Evolutionary conservation across 2,888 invertebrate genomes (phyloP).

Genomic region (Perdita meconis): DNA sequence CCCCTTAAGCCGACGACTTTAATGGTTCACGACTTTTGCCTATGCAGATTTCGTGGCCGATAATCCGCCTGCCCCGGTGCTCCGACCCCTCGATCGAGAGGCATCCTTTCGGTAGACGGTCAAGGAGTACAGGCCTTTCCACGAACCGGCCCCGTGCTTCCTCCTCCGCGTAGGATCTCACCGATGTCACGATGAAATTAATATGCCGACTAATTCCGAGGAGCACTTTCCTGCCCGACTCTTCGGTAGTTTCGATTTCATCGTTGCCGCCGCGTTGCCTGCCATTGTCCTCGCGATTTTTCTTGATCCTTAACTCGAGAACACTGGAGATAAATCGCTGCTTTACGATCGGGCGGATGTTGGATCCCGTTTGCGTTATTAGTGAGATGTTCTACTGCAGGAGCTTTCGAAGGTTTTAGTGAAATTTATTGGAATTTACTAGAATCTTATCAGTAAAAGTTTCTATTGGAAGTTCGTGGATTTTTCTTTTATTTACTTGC

Average conservation of each 20-base stretch:
- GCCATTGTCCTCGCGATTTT: background rate
- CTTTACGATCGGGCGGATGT: too few relatives aligned
- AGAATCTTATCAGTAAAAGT: too few relatives aligned
- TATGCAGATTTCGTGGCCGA: slow-evolving; percentile 81
- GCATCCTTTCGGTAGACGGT: slow-evolving; percentile 59
- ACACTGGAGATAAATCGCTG: background rate
- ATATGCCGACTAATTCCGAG: slow-evolving; percentile 20
- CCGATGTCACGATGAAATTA: slow-evolving; percentile 44
- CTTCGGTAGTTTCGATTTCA: slow-evolving; percentile 16
- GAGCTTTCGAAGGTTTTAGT: background rate
- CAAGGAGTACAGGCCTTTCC: slow-evolving; percentile 48
- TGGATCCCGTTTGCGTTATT: background rate
- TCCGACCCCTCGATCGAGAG: slow-evolving; percentile 71
- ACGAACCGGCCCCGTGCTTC: slow-evolving; percentile 57
- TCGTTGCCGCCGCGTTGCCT: background rate
- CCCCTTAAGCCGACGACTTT: slow-evolving; percentile 74
- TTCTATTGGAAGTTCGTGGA: too few relatives aligned
- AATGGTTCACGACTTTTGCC: slow-evolving; percentile 81
- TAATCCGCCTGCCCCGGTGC: slow-evolving; percentile 75
- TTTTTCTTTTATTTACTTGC: too few relatives aligned
- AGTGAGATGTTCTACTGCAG: background rate
- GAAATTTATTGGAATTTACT: background rate
- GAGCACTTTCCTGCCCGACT: background rate
- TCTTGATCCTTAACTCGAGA: background rate
- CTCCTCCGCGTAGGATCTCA: slow-evolving; percentile 39